Evolutionary conservation across 2,113 vertebrate species (phyloP).

Genomic region (Lycocorax pyrrhopterus): DNA sequence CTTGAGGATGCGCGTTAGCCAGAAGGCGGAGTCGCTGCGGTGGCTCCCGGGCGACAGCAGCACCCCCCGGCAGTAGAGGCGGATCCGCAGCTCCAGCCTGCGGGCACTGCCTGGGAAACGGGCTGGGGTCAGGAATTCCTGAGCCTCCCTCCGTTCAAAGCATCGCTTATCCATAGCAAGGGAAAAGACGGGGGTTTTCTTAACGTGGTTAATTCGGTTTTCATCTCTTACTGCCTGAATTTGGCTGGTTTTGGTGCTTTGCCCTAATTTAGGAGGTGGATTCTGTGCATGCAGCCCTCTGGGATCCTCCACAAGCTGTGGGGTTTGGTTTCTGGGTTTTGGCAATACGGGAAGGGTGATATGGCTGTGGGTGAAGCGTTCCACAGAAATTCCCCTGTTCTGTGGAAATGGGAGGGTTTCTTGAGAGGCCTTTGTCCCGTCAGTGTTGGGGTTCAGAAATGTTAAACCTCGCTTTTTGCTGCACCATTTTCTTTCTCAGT

Average conservation of each 20-base stretch:
- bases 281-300: not conserved
- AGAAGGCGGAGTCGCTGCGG: conserved; percentile 77
- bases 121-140: not conserved
- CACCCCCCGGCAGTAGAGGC: conserved; percentile 82
- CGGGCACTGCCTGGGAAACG: conserved; percentile 65
- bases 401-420: not conserved
- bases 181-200: not conserved
- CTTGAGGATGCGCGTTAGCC: conserved; percentile 84
- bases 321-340: not conserved
- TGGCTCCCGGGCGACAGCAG: conserved; percentile 78
- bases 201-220: not conserved
- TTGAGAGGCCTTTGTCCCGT: rapidly evolving
- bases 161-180: too few relatives aligned
- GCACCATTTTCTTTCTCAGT: rapidly evolving
- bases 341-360: not conserved
- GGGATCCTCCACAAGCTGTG: not conserved
- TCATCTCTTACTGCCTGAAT: not conserved
- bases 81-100: conserved; percentile 79
- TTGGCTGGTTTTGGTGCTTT: not conserved
- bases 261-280: not conserved
- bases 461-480: not conserved
- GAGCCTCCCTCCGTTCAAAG: rapidly evolving
- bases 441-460: not conserved
- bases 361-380: rapidly evolving
- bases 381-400: not conserved